Evolutionary conservation across 2,888 invertebrate species (phyloP).

Genomic region (Neoaliturus tenellus): DNA sequence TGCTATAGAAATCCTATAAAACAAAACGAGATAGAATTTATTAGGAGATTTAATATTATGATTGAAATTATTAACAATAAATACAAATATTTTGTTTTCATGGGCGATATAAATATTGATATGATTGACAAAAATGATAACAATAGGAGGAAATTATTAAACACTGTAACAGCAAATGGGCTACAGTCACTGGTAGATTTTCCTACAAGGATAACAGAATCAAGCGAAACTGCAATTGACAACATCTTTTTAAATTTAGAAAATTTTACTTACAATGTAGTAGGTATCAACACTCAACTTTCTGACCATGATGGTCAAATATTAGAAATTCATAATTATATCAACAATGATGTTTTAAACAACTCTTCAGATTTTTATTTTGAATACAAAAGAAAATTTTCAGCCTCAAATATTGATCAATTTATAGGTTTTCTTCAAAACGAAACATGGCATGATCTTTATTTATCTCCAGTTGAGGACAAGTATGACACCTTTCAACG

Average conservation of each 20-base stretch:
- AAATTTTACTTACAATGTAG: background rate
- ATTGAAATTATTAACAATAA: background rate
- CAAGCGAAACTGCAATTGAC: background rate
- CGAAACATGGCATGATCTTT: too few relatives aligned
- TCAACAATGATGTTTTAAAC: too few relatives aligned
- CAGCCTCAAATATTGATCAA: too few relatives aligned
- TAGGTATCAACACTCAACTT: too few relatives aligned
- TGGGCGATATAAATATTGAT: background rate
- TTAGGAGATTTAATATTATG: background rate
- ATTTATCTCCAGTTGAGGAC: too few relatives aligned
- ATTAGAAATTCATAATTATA: too few relatives aligned
- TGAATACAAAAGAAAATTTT: too few relatives aligned
- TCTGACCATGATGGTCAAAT: too few relatives aligned
- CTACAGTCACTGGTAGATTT: background rate
- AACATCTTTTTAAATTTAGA: constrained; percentile 5
- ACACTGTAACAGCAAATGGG: background rate
- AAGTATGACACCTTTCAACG: too few relatives aligned
- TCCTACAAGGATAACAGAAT: background rate
- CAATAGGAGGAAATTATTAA: background rate
- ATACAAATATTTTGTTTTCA: background rate
- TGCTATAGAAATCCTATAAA: constrained; percentile 14
- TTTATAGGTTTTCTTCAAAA: too few relatives aligned
- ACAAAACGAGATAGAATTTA: constrained; percentile 7
- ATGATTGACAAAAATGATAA: background rate
- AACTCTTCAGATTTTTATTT: too few relatives aligned